phyloP scores from a whole-genome alignment of 2,113 vertebrate species.

The Malurus elegans region DNA sequence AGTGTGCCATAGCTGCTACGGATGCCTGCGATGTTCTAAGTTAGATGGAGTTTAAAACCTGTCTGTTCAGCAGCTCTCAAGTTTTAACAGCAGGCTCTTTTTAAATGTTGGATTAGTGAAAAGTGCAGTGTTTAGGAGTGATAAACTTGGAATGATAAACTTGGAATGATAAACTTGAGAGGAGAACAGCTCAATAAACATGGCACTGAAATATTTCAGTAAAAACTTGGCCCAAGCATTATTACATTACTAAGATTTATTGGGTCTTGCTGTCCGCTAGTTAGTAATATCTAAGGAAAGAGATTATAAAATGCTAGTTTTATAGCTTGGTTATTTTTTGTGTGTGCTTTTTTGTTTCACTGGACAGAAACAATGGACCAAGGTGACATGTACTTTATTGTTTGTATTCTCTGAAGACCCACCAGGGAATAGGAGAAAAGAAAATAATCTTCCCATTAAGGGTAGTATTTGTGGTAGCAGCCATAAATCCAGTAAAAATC shows the following conservation, averaged over 20 bases:
- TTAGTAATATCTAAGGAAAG: background rate
- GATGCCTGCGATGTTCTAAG: background rate
- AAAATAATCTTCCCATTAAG: background rate
- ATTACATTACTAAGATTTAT: rapidly evolving
- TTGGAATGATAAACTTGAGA: background rate
- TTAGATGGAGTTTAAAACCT: background rate
- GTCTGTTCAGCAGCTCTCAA: background rate
- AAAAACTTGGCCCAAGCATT: background rate
- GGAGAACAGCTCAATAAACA: background rate
- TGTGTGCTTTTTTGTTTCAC: background rate
- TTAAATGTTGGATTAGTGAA: background rate
- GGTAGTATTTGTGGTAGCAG: background rate
- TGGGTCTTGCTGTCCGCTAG: rapidly evolving
- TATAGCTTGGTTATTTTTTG: background rate
- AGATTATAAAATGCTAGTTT: background rate
- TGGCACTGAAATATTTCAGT: background rate
- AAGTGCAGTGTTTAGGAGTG: background rate
- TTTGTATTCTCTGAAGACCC: background rate
- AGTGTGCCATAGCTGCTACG: background rate
- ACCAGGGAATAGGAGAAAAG: background rate
- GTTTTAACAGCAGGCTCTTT: background rate
- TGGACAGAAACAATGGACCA: background rate
- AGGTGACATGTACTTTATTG: background rate
- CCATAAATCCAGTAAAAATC: background rate
- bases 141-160: background rate